A percentile compares a stretch with the other conserved stretches of the same genome.
Conservation (phyloP, 1,140 invertebrate genomes). For the Trinorchestia longiramus region DNA sequence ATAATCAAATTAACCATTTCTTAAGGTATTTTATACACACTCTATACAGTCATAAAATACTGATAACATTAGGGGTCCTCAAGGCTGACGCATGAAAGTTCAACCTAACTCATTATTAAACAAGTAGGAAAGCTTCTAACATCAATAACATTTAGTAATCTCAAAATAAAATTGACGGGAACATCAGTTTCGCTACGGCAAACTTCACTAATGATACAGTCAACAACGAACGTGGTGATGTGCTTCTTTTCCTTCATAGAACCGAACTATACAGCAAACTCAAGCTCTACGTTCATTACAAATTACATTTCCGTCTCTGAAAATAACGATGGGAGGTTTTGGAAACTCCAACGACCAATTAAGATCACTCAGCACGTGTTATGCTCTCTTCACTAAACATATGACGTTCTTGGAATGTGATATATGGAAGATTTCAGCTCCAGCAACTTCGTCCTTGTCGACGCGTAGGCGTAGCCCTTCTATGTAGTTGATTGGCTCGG, state of each 20-base stretch:
- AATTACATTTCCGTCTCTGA: background rate
- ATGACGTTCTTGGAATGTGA: background rate
- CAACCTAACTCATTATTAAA: background rate
- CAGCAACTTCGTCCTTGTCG: background rate
- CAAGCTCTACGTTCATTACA: background rate
- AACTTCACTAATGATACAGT: background rate
- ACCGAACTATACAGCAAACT: background rate
- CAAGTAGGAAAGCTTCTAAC: background rate
- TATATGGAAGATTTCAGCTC: background rate
- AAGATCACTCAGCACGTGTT: background rate
- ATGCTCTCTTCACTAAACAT: background rate
- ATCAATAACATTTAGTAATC: constrained; percentile 3
- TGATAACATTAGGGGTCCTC: background rate
- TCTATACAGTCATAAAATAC: constrained; percentile 29
- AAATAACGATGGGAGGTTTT: background rate
- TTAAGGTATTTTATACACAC: constrained; percentile 25
- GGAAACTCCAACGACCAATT: background rate
- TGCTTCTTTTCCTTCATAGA: constrained; percentile 33
- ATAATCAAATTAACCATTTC: background rate
- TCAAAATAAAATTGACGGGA: constrained; percentile 1
- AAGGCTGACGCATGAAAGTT: background rate
- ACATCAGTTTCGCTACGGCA: background rate
- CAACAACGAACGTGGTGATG: constrained; percentile 41
- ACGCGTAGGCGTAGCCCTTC: background rate
- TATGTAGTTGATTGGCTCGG: background rate